phyloP scores from a whole-genome alignment of 2,797 vertebrate genomes.

The Microchirus variegatus region DNA sequence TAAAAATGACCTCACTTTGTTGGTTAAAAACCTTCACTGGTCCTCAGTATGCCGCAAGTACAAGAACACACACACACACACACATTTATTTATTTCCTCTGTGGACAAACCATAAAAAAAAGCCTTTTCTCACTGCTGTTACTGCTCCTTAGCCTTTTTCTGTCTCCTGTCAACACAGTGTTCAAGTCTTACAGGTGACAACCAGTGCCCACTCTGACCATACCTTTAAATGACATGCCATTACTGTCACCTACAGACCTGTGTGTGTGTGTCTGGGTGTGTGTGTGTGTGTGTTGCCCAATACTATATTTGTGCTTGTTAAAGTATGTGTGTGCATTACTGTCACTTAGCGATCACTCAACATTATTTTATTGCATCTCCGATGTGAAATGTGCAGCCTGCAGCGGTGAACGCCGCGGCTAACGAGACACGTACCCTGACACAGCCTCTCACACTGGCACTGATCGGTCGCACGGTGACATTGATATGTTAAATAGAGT shows the following conservation, averaged over 20 bases:
- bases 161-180: constrained; percentile 5
- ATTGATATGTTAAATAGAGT: not conserved
- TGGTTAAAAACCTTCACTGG: too few species aligned
- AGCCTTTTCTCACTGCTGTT: constrained; percentile 11
- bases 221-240: constrained; percentile 30
- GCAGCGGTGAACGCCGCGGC: constrained; percentile 23
- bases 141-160: constrained; percentile 2
- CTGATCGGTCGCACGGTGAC: constrained; percentile 29
- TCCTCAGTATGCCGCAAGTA: too few species aligned
- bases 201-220: constrained; percentile 11
- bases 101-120: constrained; percentile 3
- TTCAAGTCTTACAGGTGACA: constrained; percentile 26
- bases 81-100: not conserved
- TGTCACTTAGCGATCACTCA: constrained; percentile 44
- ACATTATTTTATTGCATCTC: constrained; percentile 29
- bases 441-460: constrained; percentile 6
- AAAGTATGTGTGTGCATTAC: constrained; percentile 29
- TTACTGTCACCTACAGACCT: constrained; percentile 50
- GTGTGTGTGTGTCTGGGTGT: not conserved
- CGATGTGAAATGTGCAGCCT: constrained; percentile 23
- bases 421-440: constrained; percentile 38
- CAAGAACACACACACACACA: too few species aligned
- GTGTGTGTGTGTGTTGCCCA: not conserved
- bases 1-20: too few species aligned
- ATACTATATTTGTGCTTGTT: not conserved